Evolutionary conservation across 2,113 vertebrate species (phyloP), one percentile per base, ranked within the genome.

Genomic region (Atherinomorus stipes): DNA sequence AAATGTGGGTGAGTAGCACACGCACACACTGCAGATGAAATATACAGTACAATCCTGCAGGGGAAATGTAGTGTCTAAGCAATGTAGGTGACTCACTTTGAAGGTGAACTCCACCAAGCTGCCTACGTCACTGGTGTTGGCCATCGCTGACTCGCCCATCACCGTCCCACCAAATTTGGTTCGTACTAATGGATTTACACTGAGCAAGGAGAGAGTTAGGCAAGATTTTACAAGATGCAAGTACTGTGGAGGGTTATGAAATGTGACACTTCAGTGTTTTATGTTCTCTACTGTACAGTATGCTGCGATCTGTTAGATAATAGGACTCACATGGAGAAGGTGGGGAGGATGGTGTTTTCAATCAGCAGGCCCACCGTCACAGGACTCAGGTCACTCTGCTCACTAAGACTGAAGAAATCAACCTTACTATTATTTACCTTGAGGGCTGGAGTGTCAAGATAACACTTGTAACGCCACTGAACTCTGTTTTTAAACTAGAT

Each of bases 131-230:
- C 93, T 87, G 72, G 92, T 94, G 5, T 66, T 93, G 34, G 84
- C 92, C 96, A 99, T 98, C 87, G 95, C 97, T 0, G 95, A 95
- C 88, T 98, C 96, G 0, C 98, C 97, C 92, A 93, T 94, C 88
- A 99, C 96, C 1, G 57, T 69, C 12, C 98, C 98, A 11, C 96
- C 94, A 87, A 98, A 99, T 67, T 86, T 90, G 0, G 95, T 96
- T 65, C 70, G 65, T 38, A 89, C 71, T 37, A 18, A 0, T 0
- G 16, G 0, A 0, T 81, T 71, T 0, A 1, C 34, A 77, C 94
- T 95, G 84, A 10, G 68, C 10, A 21, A 18, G 28, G 64, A 12
- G 45, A 69, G 15, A 64, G 62, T 21, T 47, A 28, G 3, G 51
- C n/a, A 78, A 31, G 6, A 67, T 47, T 51, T 44, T n/a, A 51